Conservation (phyloP, 2,113 vertebrate genomes). For the Ramphastos sulfuratus region DNA sequence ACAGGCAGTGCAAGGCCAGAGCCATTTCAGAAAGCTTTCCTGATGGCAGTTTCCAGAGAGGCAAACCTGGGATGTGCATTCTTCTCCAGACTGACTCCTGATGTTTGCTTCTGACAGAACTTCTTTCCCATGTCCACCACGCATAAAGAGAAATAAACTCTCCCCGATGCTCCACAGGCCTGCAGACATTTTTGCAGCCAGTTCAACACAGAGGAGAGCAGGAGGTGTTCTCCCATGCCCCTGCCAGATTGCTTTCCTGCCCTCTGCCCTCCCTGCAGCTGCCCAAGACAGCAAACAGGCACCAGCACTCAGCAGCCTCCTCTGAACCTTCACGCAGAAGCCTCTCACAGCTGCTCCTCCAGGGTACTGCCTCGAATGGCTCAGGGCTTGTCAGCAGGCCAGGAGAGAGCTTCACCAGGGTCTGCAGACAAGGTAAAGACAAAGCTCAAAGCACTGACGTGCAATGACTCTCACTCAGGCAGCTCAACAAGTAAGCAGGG, state of each 20-base stretch:
- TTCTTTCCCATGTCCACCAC: not conserved
- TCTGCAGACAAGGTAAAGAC: not conserved
- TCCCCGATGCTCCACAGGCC: not conserved
- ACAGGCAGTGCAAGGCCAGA: not conserved
- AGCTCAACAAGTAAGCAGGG: not conserved
- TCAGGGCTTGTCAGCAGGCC: not conserved
- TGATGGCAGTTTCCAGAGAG: rapidly evolving
- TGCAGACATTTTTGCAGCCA: not conserved
- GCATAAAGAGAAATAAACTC: not conserved
- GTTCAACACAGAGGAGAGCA: not conserved
- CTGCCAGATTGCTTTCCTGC: not conserved
- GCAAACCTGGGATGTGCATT: not conserved
- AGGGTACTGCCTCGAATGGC: rapidly evolving
- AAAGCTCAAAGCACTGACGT: not conserved
- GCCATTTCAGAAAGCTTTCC: not conserved
- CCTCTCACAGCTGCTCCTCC: rapidly evolving
- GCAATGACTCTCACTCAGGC: not conserved
- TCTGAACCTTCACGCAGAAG: not conserved
- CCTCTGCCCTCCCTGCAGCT: rapidly evolving
- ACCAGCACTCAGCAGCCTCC: not conserved
- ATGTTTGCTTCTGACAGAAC: not conserved
- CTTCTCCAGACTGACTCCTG: not conserved
- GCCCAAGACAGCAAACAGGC: rapidly evolving
- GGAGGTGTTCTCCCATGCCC: not conserved
- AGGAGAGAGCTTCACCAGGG: not conserved